Conservation (phyloP, 2,113 vertebrate species). For the Myocastor coypus region DNA sequence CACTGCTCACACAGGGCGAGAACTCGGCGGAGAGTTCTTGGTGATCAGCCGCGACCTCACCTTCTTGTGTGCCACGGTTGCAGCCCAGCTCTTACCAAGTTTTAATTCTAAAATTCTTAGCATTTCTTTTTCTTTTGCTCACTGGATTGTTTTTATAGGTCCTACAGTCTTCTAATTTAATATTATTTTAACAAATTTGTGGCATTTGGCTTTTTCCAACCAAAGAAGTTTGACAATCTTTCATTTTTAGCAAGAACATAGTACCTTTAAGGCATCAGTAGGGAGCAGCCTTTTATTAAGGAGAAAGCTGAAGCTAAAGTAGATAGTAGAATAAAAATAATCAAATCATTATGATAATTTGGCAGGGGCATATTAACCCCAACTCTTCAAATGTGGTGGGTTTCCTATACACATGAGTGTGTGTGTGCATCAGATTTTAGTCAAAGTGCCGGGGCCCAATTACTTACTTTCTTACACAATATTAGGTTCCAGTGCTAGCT, state of each 20-base stretch:
- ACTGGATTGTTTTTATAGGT: slow-evolving; percentile 22
- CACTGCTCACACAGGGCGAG: slow-evolving; percentile 92
- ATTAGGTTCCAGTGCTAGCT: neutral
- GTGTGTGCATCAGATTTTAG: neutral
- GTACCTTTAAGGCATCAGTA: neutral
- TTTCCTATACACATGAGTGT: neutral
- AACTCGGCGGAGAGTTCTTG: slow-evolving; percentile 94
- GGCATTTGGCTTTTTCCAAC: slow-evolving; percentile 11
- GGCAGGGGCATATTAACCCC: neutral
- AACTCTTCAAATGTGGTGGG: slow-evolving; percentile 7
- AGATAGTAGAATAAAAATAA: neutral
- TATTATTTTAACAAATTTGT: neutral
- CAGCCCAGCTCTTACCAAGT: neutral
- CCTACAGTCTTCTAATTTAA: neutral
- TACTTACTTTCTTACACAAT: neutral
- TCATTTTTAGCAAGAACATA: slow-evolving; percentile 13
- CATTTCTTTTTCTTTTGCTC: neutral
- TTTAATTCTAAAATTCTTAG: slow-evolving; percentile 49
- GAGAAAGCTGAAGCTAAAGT: neutral
- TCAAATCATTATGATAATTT: neutral
- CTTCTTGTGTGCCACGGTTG: slow-evolving; percentile 92
- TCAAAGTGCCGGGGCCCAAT: neutral
- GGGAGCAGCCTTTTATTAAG: neutral
- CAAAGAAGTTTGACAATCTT: neutral
- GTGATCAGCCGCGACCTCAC: slow-evolving; percentile 90